These are phyloP conservation scores for Apteryx mantelli DNA, from an alignment of 2,113 vertebrate genomes.

Conservation along the genomic window DNA sequence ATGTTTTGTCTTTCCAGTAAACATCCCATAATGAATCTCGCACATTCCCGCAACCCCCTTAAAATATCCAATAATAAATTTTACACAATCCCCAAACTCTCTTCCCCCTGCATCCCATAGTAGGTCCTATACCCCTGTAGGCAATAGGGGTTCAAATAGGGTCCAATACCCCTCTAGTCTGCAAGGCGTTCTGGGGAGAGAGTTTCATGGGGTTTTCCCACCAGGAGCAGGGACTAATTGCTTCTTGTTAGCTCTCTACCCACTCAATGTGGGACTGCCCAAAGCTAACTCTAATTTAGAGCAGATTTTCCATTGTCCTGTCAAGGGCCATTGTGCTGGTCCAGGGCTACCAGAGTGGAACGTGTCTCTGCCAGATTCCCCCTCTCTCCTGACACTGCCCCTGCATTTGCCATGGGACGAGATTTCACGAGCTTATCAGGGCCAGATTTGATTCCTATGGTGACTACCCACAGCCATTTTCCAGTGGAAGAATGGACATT, in stretches of 20 bases:
- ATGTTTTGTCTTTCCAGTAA: background rate
- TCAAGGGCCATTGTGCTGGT: background rate
- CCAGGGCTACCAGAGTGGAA: background rate
- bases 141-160: background rate
- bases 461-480: background rate
- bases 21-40: background rate
- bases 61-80: background rate
- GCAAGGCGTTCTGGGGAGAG: background rate
- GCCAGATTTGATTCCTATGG: background rate
- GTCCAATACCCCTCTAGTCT: background rate
- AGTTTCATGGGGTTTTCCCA: background rate
- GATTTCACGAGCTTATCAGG: background rate
- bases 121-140: background rate
- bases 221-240: fast-evolving
- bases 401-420: background rate
- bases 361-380: background rate
- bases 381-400: background rate
- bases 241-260: fast-evolving
- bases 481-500: too few species aligned
- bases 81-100: background rate
- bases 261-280: background rate
- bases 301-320: background rate
- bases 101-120: background rate
- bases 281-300: too few species aligned
- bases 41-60: fast-evolving